These are phyloP conservation scores for Eupelmus urozonus DNA, from an alignment of 2,888 invertebrate genomes.

Conservation along the genomic window DNA sequence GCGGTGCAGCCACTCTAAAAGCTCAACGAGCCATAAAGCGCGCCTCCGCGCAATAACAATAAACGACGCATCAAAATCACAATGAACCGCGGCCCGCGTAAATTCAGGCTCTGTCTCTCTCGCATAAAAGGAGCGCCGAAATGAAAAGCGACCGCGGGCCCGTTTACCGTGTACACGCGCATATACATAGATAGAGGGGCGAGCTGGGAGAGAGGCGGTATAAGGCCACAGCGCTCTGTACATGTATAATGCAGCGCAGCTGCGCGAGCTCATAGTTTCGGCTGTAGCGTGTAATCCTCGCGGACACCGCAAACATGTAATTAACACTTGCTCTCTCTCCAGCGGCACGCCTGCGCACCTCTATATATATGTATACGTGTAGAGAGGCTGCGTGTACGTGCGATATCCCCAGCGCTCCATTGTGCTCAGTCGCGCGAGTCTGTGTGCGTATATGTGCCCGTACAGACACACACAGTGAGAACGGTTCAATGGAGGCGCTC, in stretches of 20 bases:
- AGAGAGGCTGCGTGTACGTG: background rate
- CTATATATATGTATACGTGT: background rate
- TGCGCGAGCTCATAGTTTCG: slow-evolving; percentile 73
- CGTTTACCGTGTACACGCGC: slow-evolving; percentile 14
- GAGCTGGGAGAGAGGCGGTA: background rate
- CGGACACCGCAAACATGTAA: slow-evolving; percentile 77
- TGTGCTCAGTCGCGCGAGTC: background rate
- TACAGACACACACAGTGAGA: too few relatives aligned
- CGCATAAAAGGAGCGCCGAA: slow-evolving; percentile 32
- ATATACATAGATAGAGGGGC: too few relatives aligned
- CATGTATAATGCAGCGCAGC: slow-evolving; percentile 50
- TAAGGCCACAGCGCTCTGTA: background rate
- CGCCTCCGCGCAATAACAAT: background rate
- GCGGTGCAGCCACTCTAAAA: too few relatives aligned
- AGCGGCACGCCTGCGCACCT: background rate
- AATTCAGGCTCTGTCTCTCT: slow-evolving; percentile 1
- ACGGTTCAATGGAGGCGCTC: background rate
- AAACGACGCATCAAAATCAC: slow-evolving; percentile 14
- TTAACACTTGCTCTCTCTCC: slow-evolving; percentile 75
- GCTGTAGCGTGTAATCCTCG: slow-evolving; percentile 76
- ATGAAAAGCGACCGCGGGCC: slow-evolving; percentile 29
- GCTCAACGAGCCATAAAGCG: too few relatives aligned
- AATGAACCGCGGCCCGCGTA: background rate
- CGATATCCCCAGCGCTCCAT: background rate
- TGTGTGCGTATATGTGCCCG: background rate